Percentiles rank a stretch among this genome's conserved stretches.
These are phyloP conservation scores for Phoeniculus purpureus DNA, from an alignment of 2,797 vertebrate genomes.

Conservation along the genomic window DNA sequence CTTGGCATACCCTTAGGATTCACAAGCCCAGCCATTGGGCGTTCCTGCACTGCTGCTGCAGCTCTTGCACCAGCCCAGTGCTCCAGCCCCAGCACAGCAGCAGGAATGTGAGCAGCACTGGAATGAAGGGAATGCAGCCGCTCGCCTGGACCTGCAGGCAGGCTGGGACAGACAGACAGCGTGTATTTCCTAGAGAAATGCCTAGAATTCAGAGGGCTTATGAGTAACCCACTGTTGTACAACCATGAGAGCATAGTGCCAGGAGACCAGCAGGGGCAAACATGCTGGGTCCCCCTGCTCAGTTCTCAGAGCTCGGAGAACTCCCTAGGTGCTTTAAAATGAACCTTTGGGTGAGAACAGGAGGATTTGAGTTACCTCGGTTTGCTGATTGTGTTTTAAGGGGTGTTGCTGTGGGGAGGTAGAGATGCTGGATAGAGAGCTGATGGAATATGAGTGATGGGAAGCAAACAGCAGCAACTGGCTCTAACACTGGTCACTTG, in stretches of 20 bases:
- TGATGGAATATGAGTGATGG: fast-evolving
- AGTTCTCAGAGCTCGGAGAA: not conserved
- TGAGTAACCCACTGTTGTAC: not conserved
- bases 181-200: constrained; percentile 39
- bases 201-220: not conserved
- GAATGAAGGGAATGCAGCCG: constrained; percentile 62
- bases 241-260: not conserved
- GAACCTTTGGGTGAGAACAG: not conserved
- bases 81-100: not conserved
- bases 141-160: constrained; percentile 43
- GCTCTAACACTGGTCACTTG: not conserved
- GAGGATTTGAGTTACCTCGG: not conserved
- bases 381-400: not conserved
- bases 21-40: not conserved
- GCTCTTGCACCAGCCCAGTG: not conserved
- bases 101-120: constrained; percentile 29
- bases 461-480: not conserved
- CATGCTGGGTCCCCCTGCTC: fast-evolving
- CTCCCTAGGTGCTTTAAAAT: not conserved
- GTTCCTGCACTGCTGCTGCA: not conserved
- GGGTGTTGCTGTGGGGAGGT: not conserved
- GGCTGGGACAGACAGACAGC: constrained; percentile 22
- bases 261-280: not conserved
- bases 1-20: constrained; percentile 31
- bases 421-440: not conserved